phyloP scores from a whole-genome alignment of 2,113 vertebrate genomes.

The Microtus ochrogaster region DNA sequence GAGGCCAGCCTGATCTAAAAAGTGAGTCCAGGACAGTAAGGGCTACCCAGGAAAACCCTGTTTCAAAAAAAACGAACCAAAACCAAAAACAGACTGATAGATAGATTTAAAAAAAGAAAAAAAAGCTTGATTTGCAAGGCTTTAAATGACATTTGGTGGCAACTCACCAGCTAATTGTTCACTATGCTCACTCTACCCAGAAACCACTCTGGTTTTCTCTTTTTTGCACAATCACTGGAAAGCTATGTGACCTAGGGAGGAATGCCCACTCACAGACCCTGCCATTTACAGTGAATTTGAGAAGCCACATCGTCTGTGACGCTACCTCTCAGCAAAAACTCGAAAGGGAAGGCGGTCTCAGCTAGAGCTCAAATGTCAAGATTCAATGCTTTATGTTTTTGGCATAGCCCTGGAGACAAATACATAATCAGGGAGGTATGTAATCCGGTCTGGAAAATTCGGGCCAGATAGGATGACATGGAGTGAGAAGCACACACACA shows the following conservation, averaged over 20 bases:
- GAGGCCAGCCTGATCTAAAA: not conserved
- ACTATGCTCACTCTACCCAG: not conserved
- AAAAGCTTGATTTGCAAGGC: not conserved
- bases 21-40: not conserved
- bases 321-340: conserved; percentile 73
- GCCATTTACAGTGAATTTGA: conserved; percentile 55
- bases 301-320: not conserved
- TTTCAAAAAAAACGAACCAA: not conserved
- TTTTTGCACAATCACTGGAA: conserved; percentile 6
- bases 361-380: conserved; percentile 80
- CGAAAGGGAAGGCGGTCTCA: conserved; percentile 69
- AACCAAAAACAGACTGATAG: too few relatives aligned
- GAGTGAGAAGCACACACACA: conserved; percentile 44
- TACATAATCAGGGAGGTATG: conserved; percentile 82
- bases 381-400: conserved; percentile 71
- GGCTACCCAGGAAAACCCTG: not conserved
- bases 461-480: conserved; percentile 80
- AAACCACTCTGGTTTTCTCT: not conserved
- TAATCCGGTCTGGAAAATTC: conserved; percentile 75
- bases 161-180: not conserved
- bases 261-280: conserved; percentile 53
- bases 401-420: conserved; percentile 82
- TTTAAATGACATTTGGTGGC: conserved; percentile 29
- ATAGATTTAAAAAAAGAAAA: not conserved
- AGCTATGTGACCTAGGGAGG: not conserved